Percentiles rank a stretch among this genome's conserved stretches.
Conservation (phyloP, 1,140 invertebrate species). For the Acyrthosiphon pisum region DNA sequence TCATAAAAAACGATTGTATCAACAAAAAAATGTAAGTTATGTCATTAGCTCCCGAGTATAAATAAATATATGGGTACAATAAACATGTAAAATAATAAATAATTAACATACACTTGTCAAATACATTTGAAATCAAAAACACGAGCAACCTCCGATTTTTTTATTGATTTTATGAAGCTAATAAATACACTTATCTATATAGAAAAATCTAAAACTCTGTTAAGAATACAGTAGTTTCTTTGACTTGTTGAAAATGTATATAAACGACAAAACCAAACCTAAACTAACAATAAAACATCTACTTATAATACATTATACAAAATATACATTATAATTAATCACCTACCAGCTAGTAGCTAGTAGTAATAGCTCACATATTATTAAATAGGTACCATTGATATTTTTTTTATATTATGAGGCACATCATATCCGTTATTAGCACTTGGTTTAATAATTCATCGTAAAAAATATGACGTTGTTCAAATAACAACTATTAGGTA, state of each 20-base stretch:
- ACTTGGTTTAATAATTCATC: not conserved
- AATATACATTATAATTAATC: not conserved
- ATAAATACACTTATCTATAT: too few species aligned
- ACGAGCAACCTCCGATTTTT: too few species aligned
- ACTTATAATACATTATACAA: not conserved
- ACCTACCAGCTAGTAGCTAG: too few species aligned
- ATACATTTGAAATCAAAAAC: not conserved
- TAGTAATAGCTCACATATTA: not conserved
- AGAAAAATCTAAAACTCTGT: not conserved
- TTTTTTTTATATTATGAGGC: not conserved
- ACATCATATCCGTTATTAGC: not conserved
- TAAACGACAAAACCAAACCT: not conserved
- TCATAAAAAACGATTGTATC: too few species aligned
- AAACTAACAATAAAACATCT: not conserved
- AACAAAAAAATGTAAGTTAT: too few species aligned
- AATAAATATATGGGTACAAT: too few species aligned
- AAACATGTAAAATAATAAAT: too few species aligned
- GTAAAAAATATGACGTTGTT: not conserved
- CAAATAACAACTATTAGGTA: not conserved
- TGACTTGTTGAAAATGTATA: too few species aligned
- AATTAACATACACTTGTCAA: too few species aligned
- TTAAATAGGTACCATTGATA: not conserved
- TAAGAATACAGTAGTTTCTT: not conserved
- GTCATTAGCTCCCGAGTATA: too few species aligned
- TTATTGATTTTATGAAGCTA: too few species aligned